phyloP scores from a whole-genome alignment of 2,888 invertebrate species.

The Furcula furcula region DNA sequence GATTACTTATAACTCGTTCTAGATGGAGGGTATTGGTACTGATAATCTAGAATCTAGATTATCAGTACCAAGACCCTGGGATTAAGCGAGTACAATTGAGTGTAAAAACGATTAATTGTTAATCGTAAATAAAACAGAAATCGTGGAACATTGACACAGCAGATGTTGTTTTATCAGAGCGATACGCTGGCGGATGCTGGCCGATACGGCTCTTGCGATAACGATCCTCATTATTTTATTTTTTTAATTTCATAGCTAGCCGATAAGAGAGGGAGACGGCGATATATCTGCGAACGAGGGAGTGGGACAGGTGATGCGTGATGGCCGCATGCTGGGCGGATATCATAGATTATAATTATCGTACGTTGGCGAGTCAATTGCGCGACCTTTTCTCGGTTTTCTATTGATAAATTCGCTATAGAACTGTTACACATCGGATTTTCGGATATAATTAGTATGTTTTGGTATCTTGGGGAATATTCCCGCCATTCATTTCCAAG shows the following conservation, averaged over 20 bases:
- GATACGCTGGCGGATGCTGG: conserved; percentile 67
- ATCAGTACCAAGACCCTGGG: too few species aligned
- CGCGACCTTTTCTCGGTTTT: conserved; percentile 24
- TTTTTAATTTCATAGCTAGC: conserved; percentile 64
- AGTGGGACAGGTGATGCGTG: conserved; percentile 55
- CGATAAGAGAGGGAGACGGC: conserved; percentile 50
- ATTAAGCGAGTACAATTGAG: too few species aligned
- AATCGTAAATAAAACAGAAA: conserved; percentile 42
- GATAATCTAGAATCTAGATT: too few species aligned
- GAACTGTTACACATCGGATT: background rate
- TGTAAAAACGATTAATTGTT: too few species aligned
- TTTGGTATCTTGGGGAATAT: too few species aligned
- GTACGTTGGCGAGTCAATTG: conserved; percentile 31
- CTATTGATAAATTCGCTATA: background rate
- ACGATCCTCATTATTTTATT: conserved; percentile 61
- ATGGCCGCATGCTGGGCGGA: conserved; percentile 55
- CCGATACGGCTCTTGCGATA: conserved; percentile 44
- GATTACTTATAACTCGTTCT: too few species aligned
- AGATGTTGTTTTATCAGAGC: conserved; percentile 60
- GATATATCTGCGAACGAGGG: conserved; percentile 34
- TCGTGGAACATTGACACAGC: conserved; percentile 52
- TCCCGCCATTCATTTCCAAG: too few species aligned
- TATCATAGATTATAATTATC: conserved; percentile 45
- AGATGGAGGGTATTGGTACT: too few species aligned
- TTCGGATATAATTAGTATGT: too few species aligned